Base-by-base conservation (phyloP, 2,113 vertebrate species). In the Ptilorrhoa leucosticta region DNA sequence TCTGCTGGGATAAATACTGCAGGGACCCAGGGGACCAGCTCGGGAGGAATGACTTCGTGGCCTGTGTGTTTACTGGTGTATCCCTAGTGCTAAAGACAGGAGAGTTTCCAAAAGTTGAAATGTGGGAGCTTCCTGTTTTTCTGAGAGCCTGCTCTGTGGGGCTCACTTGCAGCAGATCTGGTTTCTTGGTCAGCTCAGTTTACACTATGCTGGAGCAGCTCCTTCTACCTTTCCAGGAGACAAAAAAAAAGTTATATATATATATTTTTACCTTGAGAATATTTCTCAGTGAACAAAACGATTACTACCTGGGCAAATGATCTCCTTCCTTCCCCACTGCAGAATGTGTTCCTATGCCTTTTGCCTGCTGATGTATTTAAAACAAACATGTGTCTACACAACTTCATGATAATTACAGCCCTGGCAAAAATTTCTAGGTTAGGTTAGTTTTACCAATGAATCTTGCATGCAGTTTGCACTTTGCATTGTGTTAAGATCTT, bases 11-110 rank as follows among this genome's bases (percentile, higher is more conserved):
- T n/a, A n/a, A 50, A 30, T 1, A 2, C 0, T 4, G 31, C 53
- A 57, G n/a, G 23, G 44, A 44, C 27, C 3, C 15, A 22, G 39
- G 45, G 28, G 27, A 31, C 12, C 53, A 35, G 13, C 30, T 79
- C 26, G 80, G 30, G 54, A n/a, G 83, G 17, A 89, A 37, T 26
- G 17, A 16, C 0, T 0, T 4, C 16, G 4, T 37, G 45, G 19
- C 26, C 40, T 72, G 22, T 48, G 16, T 28, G 66, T 76, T 28
- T 50, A 17, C 13, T 77, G 28, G 2, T 37, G 14, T 61, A 17
- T 40, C 20, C 19, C 19, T 71, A 4, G 39, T 58, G 13, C 54
- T 42, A n/a, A 51, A 47, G 40, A 19, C 16, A 37, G 40, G 15
- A 69, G 18, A 2, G 15, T 42, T 89, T 86, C 50, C 37, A 53